Base-by-base conservation (phyloP, 2,797 vertebrate species). In the Myotis myotis region DNA sequence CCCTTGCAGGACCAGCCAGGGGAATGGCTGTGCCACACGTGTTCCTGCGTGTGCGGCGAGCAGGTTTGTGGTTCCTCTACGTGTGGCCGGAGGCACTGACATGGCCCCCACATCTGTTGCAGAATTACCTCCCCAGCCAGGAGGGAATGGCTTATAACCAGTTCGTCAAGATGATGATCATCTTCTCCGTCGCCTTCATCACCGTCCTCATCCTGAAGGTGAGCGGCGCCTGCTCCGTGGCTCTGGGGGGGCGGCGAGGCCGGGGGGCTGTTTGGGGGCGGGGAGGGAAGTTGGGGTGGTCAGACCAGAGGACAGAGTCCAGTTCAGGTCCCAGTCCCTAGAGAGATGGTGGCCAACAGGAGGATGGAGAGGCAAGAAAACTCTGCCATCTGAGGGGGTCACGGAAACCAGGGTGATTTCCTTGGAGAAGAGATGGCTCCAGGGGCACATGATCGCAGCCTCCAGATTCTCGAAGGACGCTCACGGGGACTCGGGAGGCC, bases 191-290 rank as follows among this genome's bases (percentile, higher is more conserved):
- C 0, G 92, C 98, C 0, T 98, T 98, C 53, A 10, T 98, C 57
- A 93, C 98, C 0, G 98, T 98, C 94, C 97, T 99, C 28, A 51
- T 98, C 80, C 96, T 98, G 86, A 99, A 99, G 98, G 99, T 99
- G 97, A 96, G 87, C 10, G 64, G 19, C 1, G 8, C 3, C 10
- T 0, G 1, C 2, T 6, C 22, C 4, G 0, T 0, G 8, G 47
- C 75, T 71, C 89, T 8, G 66, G 53, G 79, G 79, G 28, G 5
- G 6, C 0, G 4, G 36, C 0, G 47, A 5, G 60, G 10, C 30
- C 5, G 25, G 11, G 5, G 11, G 49, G 5, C 30, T 12, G 11
- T 41, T 33, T 33, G 89, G 57, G 74, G 25, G 51, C 60, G 25
- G 81, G 90, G 76, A 72, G 74, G 47, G 51, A 60, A 64, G 11